Percentiles rank a stretch among this genome's conserved stretches.
phyloP scores from a whole-genome alignment of 2,797 vertebrate genomes.

The Clarias platycephalus region DNA sequence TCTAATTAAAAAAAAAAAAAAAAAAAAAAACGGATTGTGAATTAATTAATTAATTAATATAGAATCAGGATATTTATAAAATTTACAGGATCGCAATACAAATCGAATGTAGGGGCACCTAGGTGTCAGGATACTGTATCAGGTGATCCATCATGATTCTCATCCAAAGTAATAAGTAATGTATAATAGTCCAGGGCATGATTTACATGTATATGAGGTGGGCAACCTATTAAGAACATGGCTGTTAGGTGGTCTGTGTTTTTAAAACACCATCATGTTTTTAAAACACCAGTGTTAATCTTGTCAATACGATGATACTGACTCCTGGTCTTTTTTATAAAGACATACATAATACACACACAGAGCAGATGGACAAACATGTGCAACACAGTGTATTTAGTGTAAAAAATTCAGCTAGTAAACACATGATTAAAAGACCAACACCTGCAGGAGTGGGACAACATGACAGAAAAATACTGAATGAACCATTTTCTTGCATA shows the following conservation, averaged over 20 bases:
- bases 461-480: slow-evolving; percentile 43
- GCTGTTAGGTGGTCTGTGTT: slow-evolving; percentile 6
- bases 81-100: too few species aligned
- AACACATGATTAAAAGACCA: background rate
- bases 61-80: too few species aligned
- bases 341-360: background rate
- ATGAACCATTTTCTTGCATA: slow-evolving; percentile 26
- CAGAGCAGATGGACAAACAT: slow-evolving; percentile 7
- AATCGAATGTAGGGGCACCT: too few species aligned
- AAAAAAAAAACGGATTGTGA: too few species aligned
- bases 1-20: too few species aligned
- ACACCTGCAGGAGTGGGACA: background rate
- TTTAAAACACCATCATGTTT: slow-evolving; percentile 12
- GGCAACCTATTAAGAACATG: background rate
- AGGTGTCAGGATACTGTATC: too few species aligned
- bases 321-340: background rate
- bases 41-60: too few species aligned
- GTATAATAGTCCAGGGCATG: background rate
- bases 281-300: background rate
- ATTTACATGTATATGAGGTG: background rate
- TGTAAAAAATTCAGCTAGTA: slow-evolving; percentile 20
- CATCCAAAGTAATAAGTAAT: background rate
- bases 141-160: too few species aligned
- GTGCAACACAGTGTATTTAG: background rate
- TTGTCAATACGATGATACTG: background rate